phyloP scores from a whole-genome alignment of 2,797 vertebrate genomes.

The Mormyrus proboscirostris region DNA sequence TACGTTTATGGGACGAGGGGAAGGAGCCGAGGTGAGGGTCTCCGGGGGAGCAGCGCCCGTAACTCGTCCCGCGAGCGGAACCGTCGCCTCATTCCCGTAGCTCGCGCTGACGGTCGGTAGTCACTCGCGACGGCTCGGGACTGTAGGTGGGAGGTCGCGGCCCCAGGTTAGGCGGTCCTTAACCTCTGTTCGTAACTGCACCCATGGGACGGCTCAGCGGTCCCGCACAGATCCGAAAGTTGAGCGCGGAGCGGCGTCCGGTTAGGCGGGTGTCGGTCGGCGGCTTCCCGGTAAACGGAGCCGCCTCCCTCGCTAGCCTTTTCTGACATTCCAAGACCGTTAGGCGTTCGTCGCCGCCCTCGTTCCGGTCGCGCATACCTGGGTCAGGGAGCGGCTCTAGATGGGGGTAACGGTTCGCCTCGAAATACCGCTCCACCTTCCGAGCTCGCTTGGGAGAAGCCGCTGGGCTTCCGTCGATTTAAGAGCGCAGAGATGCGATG shows the following conservation, averaged over 20 bases:
- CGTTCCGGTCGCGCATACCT: neutral
- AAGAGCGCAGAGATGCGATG: neutral
- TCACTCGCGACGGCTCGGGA: neutral
- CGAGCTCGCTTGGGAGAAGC: neutral
- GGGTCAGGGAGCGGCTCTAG: neutral
- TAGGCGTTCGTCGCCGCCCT: neutral
- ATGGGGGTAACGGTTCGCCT: neutral
- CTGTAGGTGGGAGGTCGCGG: neutral
- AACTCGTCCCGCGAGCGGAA: neutral
- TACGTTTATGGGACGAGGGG: slow-evolving; percentile 14
- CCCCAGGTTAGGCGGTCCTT: neutral
- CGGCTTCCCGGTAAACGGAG: neutral
- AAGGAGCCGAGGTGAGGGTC: slow-evolving; percentile 26
- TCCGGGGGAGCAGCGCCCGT: neutral
- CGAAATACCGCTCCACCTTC: neutral
- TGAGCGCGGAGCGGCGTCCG: neutral
- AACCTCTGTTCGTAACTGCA: neutral
- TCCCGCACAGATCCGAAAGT: neutral
- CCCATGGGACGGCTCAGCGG: neutral
- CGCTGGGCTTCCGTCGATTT: neutral
- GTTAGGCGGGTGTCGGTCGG: neutral
- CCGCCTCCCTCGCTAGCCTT: neutral
- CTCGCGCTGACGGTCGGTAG: neutral
- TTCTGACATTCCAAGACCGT: neutral
- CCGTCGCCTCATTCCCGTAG: neutral